Conservation (phyloP, 2,113 vertebrate species). For the zebrafish (Danio rerio) region DNA sequence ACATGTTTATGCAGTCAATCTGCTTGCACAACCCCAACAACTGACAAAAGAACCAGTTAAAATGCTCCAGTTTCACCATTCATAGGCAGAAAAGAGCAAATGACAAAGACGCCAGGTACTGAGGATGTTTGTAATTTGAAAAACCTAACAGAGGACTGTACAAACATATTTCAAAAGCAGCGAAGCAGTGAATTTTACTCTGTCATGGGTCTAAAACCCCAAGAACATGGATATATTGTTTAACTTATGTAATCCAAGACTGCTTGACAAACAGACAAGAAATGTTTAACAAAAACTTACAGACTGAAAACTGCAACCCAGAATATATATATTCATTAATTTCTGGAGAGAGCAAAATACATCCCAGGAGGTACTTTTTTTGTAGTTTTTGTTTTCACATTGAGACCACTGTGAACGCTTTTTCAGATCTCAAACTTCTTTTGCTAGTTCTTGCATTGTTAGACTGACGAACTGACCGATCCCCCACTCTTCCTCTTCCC, state of each 20-base stretch:
- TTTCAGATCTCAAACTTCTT: no score
- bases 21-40: not conserved
- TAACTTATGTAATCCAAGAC: not conserved
- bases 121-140: not conserved
- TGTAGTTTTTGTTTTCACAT: no score
- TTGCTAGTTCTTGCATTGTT: no score
- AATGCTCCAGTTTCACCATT: not conserved
- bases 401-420: no score
- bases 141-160: not conserved
- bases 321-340: no score
- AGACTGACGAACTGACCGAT: no score
- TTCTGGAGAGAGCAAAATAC: no score
- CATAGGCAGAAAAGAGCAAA: not conserved
- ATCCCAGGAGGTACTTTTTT: no score
- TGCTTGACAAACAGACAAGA: not conserved
- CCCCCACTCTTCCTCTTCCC: no score
- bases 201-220: not conserved
- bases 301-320: not conserved
- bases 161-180: not conserved
- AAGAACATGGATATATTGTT: slow-evolving; percentile 7
- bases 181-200: not conserved
- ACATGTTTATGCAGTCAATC: not conserved
- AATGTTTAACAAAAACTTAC: not conserved
- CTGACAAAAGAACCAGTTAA: not conserved
- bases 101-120: not conserved